Conservation (phyloP, 2,113 vertebrate species). For the Cheilinus undulatus region DNA sequence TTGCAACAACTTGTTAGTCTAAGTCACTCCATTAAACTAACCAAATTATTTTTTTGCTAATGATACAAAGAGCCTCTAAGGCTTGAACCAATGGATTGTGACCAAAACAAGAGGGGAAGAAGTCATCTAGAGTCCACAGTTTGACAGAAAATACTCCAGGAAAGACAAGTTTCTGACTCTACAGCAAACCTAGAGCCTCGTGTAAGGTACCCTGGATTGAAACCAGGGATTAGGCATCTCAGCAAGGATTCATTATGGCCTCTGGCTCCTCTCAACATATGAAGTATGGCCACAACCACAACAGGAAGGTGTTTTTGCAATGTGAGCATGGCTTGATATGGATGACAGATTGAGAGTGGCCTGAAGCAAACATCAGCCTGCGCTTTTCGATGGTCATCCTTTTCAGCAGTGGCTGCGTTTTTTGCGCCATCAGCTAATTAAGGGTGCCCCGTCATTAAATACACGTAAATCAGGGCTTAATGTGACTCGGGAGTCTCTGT, state of each 20-base stretch:
- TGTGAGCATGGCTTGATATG: constrained; percentile 55
- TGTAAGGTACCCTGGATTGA: constrained; percentile 28
- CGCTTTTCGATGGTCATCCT: constrained; percentile 56
- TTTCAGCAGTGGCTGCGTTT: constrained; percentile 43
- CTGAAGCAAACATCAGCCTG: constrained; percentile 61
- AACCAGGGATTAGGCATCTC: constrained; percentile 35
- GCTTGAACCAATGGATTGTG: constrained; percentile 68
- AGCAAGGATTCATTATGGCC: constrained; percentile 57
- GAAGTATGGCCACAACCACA: constrained; percentile 51
- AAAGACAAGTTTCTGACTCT: constrained; percentile 38
- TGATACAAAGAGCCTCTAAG: constrained; percentile 63
- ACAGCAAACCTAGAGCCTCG: constrained; percentile 24
- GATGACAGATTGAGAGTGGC: constrained; percentile 62
- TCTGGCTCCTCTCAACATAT: constrained; percentile 50
- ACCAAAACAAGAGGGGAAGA: constrained; percentile 61
- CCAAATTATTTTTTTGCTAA: constrained; percentile 76
- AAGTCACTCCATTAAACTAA: constrained; percentile 83
- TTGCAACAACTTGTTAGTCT: constrained; percentile 80
- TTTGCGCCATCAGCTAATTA: constrained; percentile 79
- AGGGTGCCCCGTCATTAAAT: constrained; percentile 76
- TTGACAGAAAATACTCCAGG: constrained; percentile 48
- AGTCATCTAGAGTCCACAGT: constrained; percentile 42
- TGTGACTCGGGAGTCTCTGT: constrained; percentile 70
- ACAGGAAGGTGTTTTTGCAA: constrained; percentile 56
- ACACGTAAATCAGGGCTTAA: constrained; percentile 76